Percentiles rank a stretch among this genome's conserved stretches.
Conservation (phyloP, 2,113 vertebrate genomes). For the Ammospiza nelsoni region DNA sequence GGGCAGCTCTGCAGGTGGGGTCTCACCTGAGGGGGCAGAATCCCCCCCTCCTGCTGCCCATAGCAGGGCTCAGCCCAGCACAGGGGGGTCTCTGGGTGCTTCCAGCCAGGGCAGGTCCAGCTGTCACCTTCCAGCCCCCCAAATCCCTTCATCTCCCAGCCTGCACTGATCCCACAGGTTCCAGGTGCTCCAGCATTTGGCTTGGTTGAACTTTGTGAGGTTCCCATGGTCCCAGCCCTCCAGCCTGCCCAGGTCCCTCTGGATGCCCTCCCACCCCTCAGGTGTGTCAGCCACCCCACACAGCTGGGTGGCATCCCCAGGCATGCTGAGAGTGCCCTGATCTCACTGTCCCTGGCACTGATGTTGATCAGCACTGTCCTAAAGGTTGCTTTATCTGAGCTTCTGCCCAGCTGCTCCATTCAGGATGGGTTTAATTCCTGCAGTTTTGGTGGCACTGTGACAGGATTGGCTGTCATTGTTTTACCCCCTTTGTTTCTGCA, state of each 20-base stretch:
- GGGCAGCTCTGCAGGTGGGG: no score
- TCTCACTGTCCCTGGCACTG: fast-evolving
- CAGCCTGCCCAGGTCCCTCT: background rate
- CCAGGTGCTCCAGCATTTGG: background rate
- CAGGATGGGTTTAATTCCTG: background rate
- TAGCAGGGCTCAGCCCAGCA: background rate
- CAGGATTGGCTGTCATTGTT: background rate
- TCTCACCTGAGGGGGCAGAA: background rate
- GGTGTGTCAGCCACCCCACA: fast-evolving
- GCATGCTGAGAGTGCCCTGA: background rate
- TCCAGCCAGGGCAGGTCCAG: fast-evolving
- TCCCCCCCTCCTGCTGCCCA: background rate
- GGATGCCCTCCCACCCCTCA: background rate
- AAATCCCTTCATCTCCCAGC: background rate
- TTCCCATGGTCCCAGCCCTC: background rate
- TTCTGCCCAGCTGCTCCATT: background rate
- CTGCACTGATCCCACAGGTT: fast-evolving
- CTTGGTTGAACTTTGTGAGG: background rate
- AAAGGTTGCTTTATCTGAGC: background rate
- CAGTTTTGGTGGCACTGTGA: background rate
- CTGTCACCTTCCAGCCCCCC: fast-evolving
- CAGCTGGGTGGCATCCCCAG: background rate
- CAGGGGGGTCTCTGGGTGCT: background rate
- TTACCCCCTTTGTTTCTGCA: constrained; percentile 37
- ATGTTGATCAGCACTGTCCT: background rate